Percentiles rank a stretch among this genome's conserved stretches.
Evolutionary conservation across 2,113 vertebrate genomes (phyloP).

Genomic region (Myxocyprinus asiaticus): DNA sequence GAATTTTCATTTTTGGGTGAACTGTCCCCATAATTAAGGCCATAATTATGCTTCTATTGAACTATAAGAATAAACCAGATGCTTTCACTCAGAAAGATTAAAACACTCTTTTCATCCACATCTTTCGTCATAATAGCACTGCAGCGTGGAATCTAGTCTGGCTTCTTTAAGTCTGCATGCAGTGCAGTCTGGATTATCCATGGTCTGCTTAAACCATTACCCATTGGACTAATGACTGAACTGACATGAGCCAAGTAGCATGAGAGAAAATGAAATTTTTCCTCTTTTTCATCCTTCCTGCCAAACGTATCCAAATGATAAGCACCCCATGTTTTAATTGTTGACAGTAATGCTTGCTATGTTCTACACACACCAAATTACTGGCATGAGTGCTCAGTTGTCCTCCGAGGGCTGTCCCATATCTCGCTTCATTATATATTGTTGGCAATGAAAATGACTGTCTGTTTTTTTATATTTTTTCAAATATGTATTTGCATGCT

Average conservation of each 20-base stretch:
- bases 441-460: slow-evolving; percentile 28
- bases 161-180: slow-evolving; percentile 51
- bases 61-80: slow-evolving; percentile 48
- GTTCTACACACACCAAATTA: slow-evolving; percentile 54
- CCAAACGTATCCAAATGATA: slow-evolving; percentile 51
- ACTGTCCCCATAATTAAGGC: slow-evolving; percentile 1
- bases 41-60: slow-evolving; percentile 41
- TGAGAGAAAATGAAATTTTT: slow-evolving; percentile 57
- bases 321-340: slow-evolving; percentile 57
- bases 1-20: too few species aligned
- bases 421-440: slow-evolving; percentile 35
- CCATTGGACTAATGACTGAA: slow-evolving; percentile 62
- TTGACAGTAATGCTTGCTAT: slow-evolving; percentile 60
- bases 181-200: slow-evolving; percentile 60
- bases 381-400: slow-evolving; percentile 3
- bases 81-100: slow-evolving; percentile 56
- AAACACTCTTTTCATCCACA: slow-evolving; percentile 54
- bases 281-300: not conserved
- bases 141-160: slow-evolving; percentile 61
- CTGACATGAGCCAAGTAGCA: slow-evolving; percentile 58
- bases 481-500: slow-evolving; percentile 1
- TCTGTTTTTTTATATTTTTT: not conserved
- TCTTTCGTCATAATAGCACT: slow-evolving; percentile 59
- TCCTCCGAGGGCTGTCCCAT: slow-evolving; percentile 45
- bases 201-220: slow-evolving; percentile 44